These are phyloP conservation scores for Castor canadensis DNA, from an alignment of 2,113 vertebrate species.

Conservation along the genomic window DNA sequence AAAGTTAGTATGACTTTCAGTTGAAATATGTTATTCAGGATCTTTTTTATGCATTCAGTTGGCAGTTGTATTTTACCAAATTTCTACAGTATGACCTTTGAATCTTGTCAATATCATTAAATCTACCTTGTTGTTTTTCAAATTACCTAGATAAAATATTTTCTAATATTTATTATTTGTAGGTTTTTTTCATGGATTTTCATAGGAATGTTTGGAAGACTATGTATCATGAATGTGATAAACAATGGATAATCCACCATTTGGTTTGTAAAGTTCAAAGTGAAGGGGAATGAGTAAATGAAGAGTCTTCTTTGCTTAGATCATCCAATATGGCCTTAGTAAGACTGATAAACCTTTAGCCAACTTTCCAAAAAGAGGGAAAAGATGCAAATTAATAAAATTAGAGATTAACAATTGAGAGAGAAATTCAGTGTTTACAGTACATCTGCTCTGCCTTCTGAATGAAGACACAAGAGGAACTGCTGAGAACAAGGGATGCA, in stretches of 20 bases:
- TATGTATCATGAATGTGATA: not conserved
- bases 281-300: not conserved
- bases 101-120: not conserved
- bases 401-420: too few species aligned
- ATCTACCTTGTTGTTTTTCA: not conserved
- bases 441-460: not conserved
- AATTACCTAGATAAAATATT: not conserved
- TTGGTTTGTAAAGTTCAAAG: not conserved
- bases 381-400: too few species aligned
- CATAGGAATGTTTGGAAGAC: not conserved
- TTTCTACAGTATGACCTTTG: not conserved
- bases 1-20: not conserved
- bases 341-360: too few species aligned
- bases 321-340: not conserved
- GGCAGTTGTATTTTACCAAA: not conserved
- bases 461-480: not conserved
- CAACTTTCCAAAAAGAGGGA: too few species aligned
- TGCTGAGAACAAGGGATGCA: not conserved
- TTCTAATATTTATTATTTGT: not conserved
- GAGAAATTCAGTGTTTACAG: not conserved
- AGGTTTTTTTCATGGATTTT: not conserved
- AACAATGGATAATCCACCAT: not conserved
- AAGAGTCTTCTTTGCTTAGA: not conserved
- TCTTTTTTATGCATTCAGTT: not conserved
- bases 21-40: not conserved